Conservation (phyloP, 2,113 vertebrate species). For the Sclerurus mexicanus region DNA sequence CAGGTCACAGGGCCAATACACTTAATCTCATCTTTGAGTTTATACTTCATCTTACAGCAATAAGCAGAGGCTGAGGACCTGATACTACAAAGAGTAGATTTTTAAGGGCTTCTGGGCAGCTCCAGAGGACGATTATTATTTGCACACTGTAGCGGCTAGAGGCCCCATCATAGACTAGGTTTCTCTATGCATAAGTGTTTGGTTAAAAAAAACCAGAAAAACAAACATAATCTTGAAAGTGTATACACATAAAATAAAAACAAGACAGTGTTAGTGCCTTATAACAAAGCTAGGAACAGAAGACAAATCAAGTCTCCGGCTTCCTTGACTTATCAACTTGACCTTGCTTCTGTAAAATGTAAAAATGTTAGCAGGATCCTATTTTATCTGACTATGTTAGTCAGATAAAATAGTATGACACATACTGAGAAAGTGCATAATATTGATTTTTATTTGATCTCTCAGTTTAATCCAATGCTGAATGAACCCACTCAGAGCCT, state of each 20-base stretch:
- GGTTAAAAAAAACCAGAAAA: rapidly evolving
- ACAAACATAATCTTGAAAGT: background rate
- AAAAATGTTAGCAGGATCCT: background rate
- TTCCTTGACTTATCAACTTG: background rate
- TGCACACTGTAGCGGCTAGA: background rate
- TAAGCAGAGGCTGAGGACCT: background rate
- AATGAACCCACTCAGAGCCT: background rate
- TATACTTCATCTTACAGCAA: background rate
- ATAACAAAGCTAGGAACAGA: background rate
- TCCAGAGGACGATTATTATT: background rate
- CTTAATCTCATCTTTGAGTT: background rate
- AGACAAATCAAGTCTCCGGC: background rate
- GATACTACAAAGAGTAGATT: background rate
- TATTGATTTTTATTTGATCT: background rate
- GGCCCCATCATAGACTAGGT: background rate
- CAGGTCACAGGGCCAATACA: background rate
- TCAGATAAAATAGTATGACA: background rate
- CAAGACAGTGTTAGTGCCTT: background rate
- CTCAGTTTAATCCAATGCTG: background rate
- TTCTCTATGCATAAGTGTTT: background rate
- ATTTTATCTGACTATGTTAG: background rate
- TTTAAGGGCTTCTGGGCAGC: background rate
- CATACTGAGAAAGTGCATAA: background rate
- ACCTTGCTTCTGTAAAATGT: background rate
- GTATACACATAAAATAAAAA: background rate